Evolutionary conservation across 2,113 vertebrate genomes (phyloP).

Genomic region (Orcinus orca): DNA sequence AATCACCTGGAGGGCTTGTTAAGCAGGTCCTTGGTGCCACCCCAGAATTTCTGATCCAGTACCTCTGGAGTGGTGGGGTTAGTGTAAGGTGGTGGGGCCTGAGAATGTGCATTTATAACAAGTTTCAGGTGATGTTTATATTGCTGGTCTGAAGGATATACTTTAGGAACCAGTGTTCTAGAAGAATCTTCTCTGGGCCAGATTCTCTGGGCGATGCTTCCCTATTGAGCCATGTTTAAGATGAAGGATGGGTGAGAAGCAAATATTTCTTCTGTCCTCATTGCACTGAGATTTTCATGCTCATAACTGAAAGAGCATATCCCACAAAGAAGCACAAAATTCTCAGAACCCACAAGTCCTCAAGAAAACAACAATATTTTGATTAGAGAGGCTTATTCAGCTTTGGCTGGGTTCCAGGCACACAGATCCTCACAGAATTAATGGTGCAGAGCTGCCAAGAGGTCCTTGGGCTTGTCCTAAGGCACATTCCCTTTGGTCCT

Average conservation of each 20-base stretch:
- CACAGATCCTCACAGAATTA: not conserved
- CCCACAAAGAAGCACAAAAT: not conserved
- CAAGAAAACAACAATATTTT: not conserved
- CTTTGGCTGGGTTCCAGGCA: not conserved
- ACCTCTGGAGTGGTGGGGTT: not conserved
- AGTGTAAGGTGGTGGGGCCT: not conserved
- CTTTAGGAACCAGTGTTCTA: not conserved
- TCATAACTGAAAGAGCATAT: not conserved
- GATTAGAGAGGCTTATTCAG: not conserved
- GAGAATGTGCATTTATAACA: not conserved
- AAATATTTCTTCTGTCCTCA: not conserved
- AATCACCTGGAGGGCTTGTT: not conserved
- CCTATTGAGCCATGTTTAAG: not conserved
- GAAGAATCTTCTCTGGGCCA: not conserved
- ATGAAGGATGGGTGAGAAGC: not conserved
- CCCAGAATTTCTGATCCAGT: not conserved
- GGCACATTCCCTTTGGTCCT: not conserved
- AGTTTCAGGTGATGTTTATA: not conserved
- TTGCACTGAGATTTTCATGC: not conserved
- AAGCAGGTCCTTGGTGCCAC: not conserved
- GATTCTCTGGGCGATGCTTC: not conserved
- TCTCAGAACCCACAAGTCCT: not conserved
- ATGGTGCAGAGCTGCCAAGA: not conserved
- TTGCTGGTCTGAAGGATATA: not conserved
- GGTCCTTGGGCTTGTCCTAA: not conserved